These are phyloP conservation scores for Heterohyrax brucei DNA, from an alignment of 2,797 vertebrate genomes.

Conservation along the genomic window DNA sequence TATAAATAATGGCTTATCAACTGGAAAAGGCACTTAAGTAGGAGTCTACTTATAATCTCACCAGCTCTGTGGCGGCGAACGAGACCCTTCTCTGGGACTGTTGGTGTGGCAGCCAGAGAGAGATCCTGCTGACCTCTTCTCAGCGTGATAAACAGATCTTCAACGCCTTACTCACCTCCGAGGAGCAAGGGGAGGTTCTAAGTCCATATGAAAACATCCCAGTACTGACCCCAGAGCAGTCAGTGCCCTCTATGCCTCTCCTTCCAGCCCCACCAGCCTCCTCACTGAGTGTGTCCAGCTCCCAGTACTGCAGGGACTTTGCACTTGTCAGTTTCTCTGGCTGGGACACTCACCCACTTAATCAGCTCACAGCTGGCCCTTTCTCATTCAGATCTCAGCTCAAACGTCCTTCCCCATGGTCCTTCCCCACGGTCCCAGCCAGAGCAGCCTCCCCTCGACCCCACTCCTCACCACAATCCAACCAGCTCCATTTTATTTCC, in stretches of 20 bases:
- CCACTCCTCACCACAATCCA: not conserved
- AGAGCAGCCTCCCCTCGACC: not conserved
- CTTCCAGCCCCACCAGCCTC: not conserved
- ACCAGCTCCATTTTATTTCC: not conserved
- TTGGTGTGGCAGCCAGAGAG: not conserved
- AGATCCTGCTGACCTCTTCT: not conserved
- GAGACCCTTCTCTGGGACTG: not conserved
- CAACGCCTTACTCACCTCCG: no score
- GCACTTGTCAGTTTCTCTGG: not conserved
- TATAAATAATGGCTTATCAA: not conserved
- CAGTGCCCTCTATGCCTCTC: not conserved
- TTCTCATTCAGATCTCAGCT: not conserved
- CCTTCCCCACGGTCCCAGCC: not conserved
- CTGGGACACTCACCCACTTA: not conserved
- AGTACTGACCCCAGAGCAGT: rapidly evolving
- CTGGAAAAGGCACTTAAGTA: not conserved
- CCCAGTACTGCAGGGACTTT: not conserved
- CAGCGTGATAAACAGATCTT: not conserved
- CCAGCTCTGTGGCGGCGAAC: not conserved
- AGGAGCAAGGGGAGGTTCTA: not conserved
- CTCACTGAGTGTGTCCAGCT: not conserved
- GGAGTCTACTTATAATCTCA: not conserved
- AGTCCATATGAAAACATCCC: rapidly evolving
- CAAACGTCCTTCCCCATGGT: not conserved
- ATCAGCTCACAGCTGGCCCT: not conserved